Percentiles rank a stretch among this genome's conserved stretches.
Conservation (phyloP, 2,113 vertebrate genomes). For the Neomonachus schauinslandi region DNA sequence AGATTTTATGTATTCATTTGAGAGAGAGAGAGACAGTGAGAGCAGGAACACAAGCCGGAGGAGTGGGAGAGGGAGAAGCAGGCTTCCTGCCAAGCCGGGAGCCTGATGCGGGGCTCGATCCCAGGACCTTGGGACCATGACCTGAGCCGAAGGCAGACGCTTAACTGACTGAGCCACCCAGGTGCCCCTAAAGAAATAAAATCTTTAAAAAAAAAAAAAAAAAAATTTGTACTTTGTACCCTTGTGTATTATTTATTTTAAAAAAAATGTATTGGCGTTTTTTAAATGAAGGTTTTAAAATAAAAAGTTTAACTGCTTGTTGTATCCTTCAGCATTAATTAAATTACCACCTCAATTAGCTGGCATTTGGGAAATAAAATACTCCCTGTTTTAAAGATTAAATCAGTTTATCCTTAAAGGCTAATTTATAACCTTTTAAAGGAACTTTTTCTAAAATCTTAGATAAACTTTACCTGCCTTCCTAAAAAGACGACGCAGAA, state of each 20-base stretch:
- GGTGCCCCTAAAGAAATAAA: too few species aligned
- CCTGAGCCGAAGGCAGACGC: too few species aligned
- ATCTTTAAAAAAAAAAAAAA: too few species aligned
- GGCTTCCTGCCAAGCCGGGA: too few species aligned
- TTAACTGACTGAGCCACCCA: too few species aligned
- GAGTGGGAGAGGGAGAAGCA: too few species aligned
- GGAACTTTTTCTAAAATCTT: background rate
- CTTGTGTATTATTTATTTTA: background rate
- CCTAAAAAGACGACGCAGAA: background rate
- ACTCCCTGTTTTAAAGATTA: background rate
- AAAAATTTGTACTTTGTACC: background rate
- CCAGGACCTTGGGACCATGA: too few species aligned
- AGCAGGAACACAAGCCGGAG: too few species aligned
- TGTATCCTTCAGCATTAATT: background rate
- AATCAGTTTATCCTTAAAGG: constrained; percentile 22
- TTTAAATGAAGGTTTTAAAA: background rate
- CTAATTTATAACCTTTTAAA: constrained; percentile 15
- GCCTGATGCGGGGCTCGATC: too few species aligned
- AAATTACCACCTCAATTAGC: background rate
- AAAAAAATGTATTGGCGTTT: background rate
- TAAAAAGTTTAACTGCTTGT: background rate
- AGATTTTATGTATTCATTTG: too few species aligned
- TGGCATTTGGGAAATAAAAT: constrained; percentile 26
- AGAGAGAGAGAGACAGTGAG: too few species aligned
- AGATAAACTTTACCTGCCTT: background rate